Evolutionary conservation across 1,140 invertebrate genomes (phyloP).

Genomic region (Portunus trituberculatus): DNA sequence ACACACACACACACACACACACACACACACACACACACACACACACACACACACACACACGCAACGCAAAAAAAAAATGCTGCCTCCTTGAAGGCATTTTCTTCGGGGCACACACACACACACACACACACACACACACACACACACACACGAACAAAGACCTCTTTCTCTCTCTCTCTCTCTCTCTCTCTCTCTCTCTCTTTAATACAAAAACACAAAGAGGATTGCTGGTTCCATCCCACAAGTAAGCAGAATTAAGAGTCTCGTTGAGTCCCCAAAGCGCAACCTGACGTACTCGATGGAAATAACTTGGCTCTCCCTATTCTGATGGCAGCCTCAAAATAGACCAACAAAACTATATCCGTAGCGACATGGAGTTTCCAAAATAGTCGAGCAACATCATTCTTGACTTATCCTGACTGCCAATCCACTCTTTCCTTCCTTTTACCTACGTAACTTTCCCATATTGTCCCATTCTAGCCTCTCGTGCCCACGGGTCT

Average conservation of each 20-base stretch:
- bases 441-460: no score
- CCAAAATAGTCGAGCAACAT: neutral
- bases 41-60: no score
- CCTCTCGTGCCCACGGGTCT: no score
- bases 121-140: no score
- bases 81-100: no score
- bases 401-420: neutral
- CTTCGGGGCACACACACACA: no score
- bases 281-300: neutral
- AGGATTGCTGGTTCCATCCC: neutral
- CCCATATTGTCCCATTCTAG: no score
- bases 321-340: neutral
- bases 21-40: no score
- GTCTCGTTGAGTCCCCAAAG: neutral
- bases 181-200: neutral
- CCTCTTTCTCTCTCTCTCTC: neutral
- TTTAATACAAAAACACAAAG: no score
- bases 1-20: no score
- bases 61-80: no score
- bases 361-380: neutral
- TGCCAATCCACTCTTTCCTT: neutral
- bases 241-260: neutral
- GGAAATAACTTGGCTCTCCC: neutral
- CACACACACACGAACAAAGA: neutral
- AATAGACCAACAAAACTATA: neutral